Percentiles rank a stretch among this genome's conserved stretches.
phyloP scores from a whole-genome alignment of 2,888 invertebrate species.

The Drosophila formosana region DNA sequence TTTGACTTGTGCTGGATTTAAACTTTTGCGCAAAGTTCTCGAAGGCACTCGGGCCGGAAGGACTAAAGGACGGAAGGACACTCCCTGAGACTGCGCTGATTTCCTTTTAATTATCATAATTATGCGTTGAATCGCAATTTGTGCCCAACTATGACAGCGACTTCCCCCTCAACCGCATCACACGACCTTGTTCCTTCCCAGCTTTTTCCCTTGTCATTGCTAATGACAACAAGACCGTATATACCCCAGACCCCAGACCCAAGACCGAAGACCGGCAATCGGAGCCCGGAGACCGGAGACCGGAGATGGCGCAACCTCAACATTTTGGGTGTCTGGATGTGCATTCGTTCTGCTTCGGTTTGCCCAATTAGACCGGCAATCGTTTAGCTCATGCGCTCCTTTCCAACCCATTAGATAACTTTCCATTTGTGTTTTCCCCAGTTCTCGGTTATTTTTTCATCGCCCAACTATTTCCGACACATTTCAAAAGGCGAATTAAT shows the following conservation, averaged over 20 bases:
- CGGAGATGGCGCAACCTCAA: constrained; percentile 25
- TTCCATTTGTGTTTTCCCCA: not conserved
- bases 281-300: not conserved
- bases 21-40: constrained; percentile 55
- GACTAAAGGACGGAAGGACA: constrained; percentile 37
- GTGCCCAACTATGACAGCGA: constrained; percentile 15
- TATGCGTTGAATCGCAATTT: constrained; percentile 60
- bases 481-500: not conserved
- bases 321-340: not conserved
- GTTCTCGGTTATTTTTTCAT: not conserved
- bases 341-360: constrained; percentile 10
- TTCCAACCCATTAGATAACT: constrained; percentile 20
- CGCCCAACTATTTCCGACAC: not conserved
- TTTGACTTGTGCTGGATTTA: constrained; percentile 47
- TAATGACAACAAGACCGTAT: not conserved
- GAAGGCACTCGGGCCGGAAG: constrained; percentile 7
- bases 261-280: constrained; percentile 22
- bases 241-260: not conserved
- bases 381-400: constrained; percentile 2
- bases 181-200: not conserved
- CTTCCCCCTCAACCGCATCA: not conserved
- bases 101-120: constrained; percentile 75
- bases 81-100: constrained; percentile 51
- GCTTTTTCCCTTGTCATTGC: not conserved
- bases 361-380: constrained; percentile 23